phyloP scores from a whole-genome alignment of 2,113 vertebrate species.

The Acanthochromis polyacanthus region DNA sequence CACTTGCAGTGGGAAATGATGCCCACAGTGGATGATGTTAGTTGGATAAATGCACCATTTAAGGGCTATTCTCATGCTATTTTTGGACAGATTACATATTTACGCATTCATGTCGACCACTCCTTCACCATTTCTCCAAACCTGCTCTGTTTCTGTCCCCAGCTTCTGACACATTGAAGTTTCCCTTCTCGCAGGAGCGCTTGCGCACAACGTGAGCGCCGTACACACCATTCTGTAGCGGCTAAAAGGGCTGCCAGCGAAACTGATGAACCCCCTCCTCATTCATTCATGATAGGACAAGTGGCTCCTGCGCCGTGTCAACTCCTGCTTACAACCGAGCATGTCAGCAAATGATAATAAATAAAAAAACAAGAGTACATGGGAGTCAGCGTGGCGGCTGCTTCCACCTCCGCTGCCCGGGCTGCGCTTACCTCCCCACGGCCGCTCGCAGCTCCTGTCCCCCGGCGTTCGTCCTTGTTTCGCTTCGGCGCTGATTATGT shows the following conservation, averaged over 20 bases:
- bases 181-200: slow-evolving; percentile 66
- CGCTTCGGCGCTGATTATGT: slow-evolving; percentile 70
- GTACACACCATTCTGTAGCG: slow-evolving; percentile 61
- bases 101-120: too few species aligned
- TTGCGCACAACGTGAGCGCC: slow-evolving; percentile 73
- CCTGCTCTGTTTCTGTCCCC: background rate
- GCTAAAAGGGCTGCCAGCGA: slow-evolving; percentile 57
- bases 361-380: background rate
- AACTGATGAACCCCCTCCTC: slow-evolving; percentile 53
- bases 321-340: slow-evolving; percentile 50
- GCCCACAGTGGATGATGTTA: too few species aligned
- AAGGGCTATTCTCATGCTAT: too few species aligned
- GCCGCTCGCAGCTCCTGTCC: slow-evolving; percentile 70
- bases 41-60: too few species aligned
- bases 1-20: background rate
- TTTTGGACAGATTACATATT: too few species aligned
- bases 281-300: slow-evolving; percentile 59
- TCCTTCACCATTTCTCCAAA: background rate
- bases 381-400: slow-evolving; percentile 21
- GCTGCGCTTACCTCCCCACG: slow-evolving; percentile 77
- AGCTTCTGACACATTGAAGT: slow-evolving; percentile 40
- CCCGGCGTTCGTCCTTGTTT: slow-evolving; percentile 78
- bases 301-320: slow-evolving; percentile 28
- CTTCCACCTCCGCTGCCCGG: slow-evolving; percentile 9
- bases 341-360: background rate